Conservation (phyloP, 2,113 vertebrate genomes). For the Cervus canadensis region DNA sequence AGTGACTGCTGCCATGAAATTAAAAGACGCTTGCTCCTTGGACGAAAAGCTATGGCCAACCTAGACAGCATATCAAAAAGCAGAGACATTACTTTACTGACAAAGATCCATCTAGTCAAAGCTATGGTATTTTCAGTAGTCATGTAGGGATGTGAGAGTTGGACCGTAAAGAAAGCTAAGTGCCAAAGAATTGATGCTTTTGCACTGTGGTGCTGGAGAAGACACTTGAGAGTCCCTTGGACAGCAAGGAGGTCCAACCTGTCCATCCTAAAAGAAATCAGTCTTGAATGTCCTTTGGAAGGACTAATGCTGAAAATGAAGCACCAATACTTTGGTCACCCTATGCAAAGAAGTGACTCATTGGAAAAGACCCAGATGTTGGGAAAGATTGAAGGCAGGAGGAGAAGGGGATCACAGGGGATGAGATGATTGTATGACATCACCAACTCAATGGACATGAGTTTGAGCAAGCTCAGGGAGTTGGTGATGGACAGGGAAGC, state of each 20-base stretch:
- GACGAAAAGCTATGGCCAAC: neutral
- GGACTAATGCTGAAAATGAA: neutral
- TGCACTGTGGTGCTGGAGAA: neutral
- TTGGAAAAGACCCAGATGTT: neutral
- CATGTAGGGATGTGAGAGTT: neutral
- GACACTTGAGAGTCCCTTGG: neutral
- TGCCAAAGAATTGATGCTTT: neutral
- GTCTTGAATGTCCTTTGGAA: neutral
- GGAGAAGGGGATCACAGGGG: neutral
- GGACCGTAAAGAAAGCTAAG: neutral
- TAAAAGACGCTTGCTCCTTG: neutral
- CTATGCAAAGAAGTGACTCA: neutral
- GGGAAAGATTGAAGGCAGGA: neutral
- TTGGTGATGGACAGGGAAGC: neutral
- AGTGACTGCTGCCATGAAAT: neutral
- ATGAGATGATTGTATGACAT: neutral
- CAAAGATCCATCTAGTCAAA: neutral
- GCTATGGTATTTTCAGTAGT: neutral
- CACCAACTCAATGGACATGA: neutral
- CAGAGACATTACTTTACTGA: neutral
- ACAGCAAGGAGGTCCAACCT: neutral
- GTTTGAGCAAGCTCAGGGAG: neutral
- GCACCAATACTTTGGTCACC: neutral
- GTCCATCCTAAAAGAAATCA: neutral
- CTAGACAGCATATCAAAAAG: neutral